phyloP scores from a whole-genome alignment of 2,888 invertebrate genomes.

The Thymelicus sylvestris region DNA sequence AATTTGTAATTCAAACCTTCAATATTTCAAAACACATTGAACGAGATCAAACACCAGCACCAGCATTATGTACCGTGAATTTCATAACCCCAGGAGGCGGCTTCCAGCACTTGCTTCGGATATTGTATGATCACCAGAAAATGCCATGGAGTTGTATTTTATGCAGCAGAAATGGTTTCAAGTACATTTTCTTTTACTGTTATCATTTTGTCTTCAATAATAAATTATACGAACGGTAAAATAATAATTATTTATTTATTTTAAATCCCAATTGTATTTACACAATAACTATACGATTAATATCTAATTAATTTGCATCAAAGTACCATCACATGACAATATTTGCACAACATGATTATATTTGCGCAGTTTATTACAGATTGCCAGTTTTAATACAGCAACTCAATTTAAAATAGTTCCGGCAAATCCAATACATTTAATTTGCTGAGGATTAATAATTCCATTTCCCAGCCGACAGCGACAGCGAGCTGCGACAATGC shows the following conservation, averaged over 20 bases:
- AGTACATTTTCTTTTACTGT: no score
- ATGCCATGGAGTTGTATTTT: background rate
- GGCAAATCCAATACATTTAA: constrained; percentile 6
- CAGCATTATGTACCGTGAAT: background rate
- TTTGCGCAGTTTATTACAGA: no score
- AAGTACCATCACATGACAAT: no score
- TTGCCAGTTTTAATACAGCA: background rate
- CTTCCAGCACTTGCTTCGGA: background rate
- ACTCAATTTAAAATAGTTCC: constrained; percentile 8
- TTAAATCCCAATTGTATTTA: no score
- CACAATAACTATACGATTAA: no score
- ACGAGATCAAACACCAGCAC: background rate
- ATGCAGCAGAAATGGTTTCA: background rate
- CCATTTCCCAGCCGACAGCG: constrained; percentile 6
- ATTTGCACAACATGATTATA: no score
- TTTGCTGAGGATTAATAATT: constrained; percentile 21
- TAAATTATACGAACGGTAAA: no score
- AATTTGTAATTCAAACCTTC: background rate
- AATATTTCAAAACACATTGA: background rate
- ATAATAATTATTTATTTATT: no score
- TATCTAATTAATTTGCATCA: no score
- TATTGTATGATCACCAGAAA: background rate
- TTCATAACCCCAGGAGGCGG: background rate
- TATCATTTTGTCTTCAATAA: no score
- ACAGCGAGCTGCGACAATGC: background rate